A percentile compares a stretch with the other conserved stretches of the same genome.
These are phyloP conservation scores for Aphodius sticticus DNA, from an alignment of 2,888 invertebrate genomes.

Conservation along the genomic window DNA sequence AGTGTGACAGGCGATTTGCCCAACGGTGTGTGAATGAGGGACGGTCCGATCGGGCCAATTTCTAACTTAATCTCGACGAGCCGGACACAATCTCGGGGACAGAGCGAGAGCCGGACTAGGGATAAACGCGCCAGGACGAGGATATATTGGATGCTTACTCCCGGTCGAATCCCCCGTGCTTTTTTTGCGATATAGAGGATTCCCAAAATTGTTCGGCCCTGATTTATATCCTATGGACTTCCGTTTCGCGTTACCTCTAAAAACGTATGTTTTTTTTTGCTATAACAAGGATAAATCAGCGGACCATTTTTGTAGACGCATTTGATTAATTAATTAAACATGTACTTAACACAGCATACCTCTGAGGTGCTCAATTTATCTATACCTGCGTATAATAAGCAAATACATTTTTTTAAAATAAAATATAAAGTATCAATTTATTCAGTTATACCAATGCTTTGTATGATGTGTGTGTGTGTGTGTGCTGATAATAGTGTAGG, in stretches of 20 bases:
- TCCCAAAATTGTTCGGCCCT: not conserved
- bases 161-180: conserved; percentile 46
- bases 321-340: no score
- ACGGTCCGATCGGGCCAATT: conserved; percentile 60
- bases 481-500: no score
- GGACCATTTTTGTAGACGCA: no score
- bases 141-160: conserved; percentile 58
- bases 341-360: no score
- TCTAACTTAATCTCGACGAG: conserved; percentile 58
- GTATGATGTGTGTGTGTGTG: no score
- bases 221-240: not conserved
- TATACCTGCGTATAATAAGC: no score
- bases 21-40: conserved; percentile 60
- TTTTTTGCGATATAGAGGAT: conserved; percentile 9
- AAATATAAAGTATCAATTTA: no score
- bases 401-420: no score
- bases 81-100: conserved; percentile 55
- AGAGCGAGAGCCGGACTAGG: conserved; percentile 20
- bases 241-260: not conserved
- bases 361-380: no score
- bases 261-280: not conserved
- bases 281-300: not conserved
- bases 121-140: conserved; percentile 42
- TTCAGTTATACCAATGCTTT: no score
- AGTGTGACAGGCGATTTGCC: conserved; percentile 58